A percentile compares a stretch with the other conserved stretches of the same genome.
Evolutionary conservation across 2,888 invertebrate species (phyloP).

Genomic region (Dyspetes luteomarginatus): DNA sequence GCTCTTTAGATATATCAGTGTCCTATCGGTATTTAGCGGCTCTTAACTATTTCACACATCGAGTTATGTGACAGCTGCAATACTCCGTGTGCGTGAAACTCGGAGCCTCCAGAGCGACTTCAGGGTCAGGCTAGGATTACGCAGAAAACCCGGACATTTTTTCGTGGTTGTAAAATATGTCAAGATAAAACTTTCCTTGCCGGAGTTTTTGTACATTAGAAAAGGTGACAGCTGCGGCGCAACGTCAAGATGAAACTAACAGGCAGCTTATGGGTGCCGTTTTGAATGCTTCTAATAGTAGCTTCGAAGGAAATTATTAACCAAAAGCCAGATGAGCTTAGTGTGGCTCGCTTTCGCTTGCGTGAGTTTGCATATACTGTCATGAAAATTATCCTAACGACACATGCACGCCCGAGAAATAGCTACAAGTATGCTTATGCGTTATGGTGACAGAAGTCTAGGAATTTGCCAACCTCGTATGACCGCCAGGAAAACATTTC

Average conservation of each 20-base stretch:
- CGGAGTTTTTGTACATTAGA: conserved; percentile 44
- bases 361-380: conserved; percentile 26
- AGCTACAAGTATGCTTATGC: conserved; percentile 28
- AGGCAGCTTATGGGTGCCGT: conserved; percentile 45
- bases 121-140: conserved; percentile 34
- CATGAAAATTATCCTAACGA: conserved; percentile 56
- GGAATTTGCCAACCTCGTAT: conserved; percentile 46
- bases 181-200: conserved; percentile 28
- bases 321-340: conserved; percentile 50
- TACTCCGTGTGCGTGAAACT: conserved; percentile 18
- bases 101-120: conserved; percentile 16
- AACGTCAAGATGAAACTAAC: conserved; percentile 33
- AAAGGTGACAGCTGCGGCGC: conserved; percentile 2
- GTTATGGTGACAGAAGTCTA: conserved; percentile 51
- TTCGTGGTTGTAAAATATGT: conserved; percentile 53
- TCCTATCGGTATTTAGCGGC: conserved; percentile 48
- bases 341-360: conserved; percentile 12
- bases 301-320: conserved; percentile 62
- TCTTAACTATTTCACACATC: conserved; percentile 65
- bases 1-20: conserved; percentile 19
- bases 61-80: conserved; percentile 57
- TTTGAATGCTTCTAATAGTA: conserved; percentile 61
- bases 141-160: conserved; percentile 35
- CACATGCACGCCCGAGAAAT: neutral
- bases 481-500: conserved; percentile 39